Evolutionary conservation across 2,113 vertebrate genomes (phyloP), one percentile per base, ranked within the genome.

Genomic region (Azemiops feae): DNA sequence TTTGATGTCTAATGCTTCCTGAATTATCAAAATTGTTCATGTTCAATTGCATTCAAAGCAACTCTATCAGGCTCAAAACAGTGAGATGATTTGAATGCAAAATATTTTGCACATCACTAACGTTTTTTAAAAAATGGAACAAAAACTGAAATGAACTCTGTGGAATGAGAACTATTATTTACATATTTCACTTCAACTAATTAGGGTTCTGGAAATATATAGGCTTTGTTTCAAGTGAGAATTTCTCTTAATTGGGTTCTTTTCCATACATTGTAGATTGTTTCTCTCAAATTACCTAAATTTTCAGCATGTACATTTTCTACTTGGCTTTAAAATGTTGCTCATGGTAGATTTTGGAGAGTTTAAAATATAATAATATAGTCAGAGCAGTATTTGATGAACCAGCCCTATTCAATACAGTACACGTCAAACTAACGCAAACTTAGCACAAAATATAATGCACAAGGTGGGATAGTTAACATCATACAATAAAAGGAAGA

Each of bases 141-240:
- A 85, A 85, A 87, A 94, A 52, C 55, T 45, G 58, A 91, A 90
- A 54, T 55, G 43, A 64, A 94, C 90, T 10, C 47, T 27, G 12
- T 58, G 20, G 87, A 81, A 81, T 9, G 18, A 39, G 34, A 22
- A 9, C 34, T 81, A 22, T 81, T 39, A 39, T 39, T 39, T 88
- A 54, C 12, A 88, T 52, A 27, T 50, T 87, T 87, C 12, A 53
- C 30, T n/a, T 53, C 27, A 53, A n/a, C 27, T 87, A 27, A 53
- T 18, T 23, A 16, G 14, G 30, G 30, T 20, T 54, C 30, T 88
- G 16, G 5, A 52, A 54, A 88, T 6, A 86, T 86, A 47, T 0
- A 22, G 85, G 5, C 4, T 86, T 86, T 23, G 22, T 47, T 86
- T 86, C 23, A 45, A 25, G 43, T 45, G 23, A 47, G 3, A 45